Percentiles rank a stretch among this genome's conserved stretches.
Conservation (phyloP, 2,113 vertebrate genomes). For the Grantiella picta region DNA sequence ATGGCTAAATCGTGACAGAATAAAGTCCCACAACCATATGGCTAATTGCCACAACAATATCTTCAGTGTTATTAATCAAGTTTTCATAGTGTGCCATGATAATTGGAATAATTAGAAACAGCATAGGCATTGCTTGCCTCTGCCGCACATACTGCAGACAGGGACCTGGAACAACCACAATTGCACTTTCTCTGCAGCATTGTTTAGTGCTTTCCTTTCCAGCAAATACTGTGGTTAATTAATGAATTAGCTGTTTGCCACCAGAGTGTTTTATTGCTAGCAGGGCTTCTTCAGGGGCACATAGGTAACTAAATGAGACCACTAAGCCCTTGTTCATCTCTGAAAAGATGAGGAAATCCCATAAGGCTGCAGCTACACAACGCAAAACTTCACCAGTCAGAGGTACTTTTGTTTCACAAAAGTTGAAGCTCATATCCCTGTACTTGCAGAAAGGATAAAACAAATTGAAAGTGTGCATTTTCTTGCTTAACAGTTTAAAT, state of each 20-base stretch:
- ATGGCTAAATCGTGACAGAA: slow-evolving; percentile 99
- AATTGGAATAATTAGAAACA: slow-evolving; percentile 99
- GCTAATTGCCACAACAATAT: slow-evolving; percentile 99
- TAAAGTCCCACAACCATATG: slow-evolving; percentile 99
- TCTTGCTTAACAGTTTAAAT: background rate
- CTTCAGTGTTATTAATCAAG: slow-evolving; percentile 99
- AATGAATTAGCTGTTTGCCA: slow-evolving; percentile 79
- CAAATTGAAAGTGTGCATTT: background rate
- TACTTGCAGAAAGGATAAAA: background rate
- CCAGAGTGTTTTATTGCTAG: slow-evolving; percentile 62
- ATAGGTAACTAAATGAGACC: slow-evolving; percentile 74
- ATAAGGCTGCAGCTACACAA: background rate
- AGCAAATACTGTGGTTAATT: slow-evolving; percentile 82
- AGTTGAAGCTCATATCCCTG: background rate
- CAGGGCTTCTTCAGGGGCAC: slow-evolving; percentile 61
- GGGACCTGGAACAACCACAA: slow-evolving; percentile 71
- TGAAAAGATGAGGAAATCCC: slow-evolving; percentile 35
- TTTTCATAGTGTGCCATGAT: slow-evolving; percentile 99
- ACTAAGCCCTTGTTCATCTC: slow-evolving; percentile 42
- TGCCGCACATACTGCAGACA: slow-evolving; percentile 70
- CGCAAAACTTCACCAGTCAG: background rate
- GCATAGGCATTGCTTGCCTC: slow-evolving; percentile 83
- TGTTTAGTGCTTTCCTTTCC: slow-evolving; percentile 78
- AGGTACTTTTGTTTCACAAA: background rate
- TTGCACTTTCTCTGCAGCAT: slow-evolving; percentile 55